These are phyloP conservation scores for Sinohyriopsis cumingii DNA, from an alignment of 2,888 invertebrate species.

Conservation along the genomic window DNA sequence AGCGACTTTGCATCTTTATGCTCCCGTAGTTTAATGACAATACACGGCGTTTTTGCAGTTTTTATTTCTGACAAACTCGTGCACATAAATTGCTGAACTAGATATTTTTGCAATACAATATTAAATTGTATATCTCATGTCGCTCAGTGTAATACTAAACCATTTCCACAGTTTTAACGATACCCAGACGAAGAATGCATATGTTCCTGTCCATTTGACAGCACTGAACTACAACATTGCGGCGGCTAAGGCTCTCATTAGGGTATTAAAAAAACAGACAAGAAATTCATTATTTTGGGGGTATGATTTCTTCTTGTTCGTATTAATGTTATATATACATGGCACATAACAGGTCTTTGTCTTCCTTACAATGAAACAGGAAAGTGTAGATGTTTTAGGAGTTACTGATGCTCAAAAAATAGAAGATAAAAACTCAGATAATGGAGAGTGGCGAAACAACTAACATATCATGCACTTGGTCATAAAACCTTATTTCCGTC, in stretches of 20 bases:
- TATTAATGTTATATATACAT: too few species aligned
- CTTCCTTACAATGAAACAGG: too few species aligned
- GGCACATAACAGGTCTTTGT: too few species aligned
- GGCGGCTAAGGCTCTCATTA: constrained; percentile 31
- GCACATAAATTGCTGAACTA: background rate
- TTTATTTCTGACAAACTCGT: background rate
- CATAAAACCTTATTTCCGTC: too few species aligned
- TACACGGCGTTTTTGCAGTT: background rate
- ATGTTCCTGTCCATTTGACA: constrained; percentile 86
- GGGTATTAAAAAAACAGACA: constrained; percentile 12
- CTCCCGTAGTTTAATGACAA: background rate
- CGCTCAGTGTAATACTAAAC: constrained; percentile 78
- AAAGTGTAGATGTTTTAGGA: too few species aligned
- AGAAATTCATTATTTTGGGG: too few species aligned
- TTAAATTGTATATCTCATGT: constrained; percentile 14
- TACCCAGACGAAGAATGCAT: constrained; percentile 87
- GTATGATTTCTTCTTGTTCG: too few species aligned
- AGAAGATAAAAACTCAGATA: too few species aligned
- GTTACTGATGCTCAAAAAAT: too few species aligned
- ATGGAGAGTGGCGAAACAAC: too few species aligned
- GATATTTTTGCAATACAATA: background rate
- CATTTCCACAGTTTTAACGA: constrained; percentile 84
- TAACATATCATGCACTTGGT: too few species aligned
- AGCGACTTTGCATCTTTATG: too few species aligned
- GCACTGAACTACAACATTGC: constrained; percentile 83